Evolutionary conservation across 2,113 vertebrate genomes (phyloP).

Genomic region (Ictalurus furcatus): DNA sequence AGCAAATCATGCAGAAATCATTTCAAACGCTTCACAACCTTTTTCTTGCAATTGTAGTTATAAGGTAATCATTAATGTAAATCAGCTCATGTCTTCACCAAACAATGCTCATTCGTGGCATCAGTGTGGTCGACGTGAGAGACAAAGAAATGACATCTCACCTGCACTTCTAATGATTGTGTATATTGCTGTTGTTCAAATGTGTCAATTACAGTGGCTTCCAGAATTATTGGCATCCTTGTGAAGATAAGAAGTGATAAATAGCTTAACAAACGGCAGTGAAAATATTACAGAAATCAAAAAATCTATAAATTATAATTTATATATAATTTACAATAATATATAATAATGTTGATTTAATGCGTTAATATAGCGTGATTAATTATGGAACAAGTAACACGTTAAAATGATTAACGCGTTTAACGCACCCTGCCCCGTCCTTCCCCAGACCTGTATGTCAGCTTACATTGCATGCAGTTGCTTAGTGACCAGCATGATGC

Average conservation of each 20-base stretch:
- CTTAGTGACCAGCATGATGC: no score
- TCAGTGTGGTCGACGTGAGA: not conserved
- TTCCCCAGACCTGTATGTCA: no score
- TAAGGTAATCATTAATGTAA: not conserved
- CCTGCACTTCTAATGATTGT: not conserved
- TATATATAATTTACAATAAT: no score
- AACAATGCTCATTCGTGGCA: not conserved
- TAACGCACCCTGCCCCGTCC: no score
- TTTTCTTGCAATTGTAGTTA: not conserved
- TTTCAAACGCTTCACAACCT: not conserved
- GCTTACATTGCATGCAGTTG: no score
- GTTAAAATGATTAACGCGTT: no score
- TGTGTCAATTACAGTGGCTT: not conserved
- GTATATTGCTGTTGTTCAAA: not conserved
- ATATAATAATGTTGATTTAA: no score
- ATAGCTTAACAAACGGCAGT: not conserved
- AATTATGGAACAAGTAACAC: no score
- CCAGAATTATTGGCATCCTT: not conserved
- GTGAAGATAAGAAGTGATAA: not conserved
- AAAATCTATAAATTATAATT: not conserved
- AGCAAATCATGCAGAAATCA: not conserved
- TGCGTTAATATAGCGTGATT: no score
- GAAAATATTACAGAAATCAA: not conserved
- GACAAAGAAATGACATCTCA: not conserved
- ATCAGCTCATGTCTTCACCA: not conserved